A percentile compares a stretch with the other conserved stretches of the same genome.
Conservation (phyloP, 2,113 vertebrate species). For the Rhodinocichla rosea region DNA sequence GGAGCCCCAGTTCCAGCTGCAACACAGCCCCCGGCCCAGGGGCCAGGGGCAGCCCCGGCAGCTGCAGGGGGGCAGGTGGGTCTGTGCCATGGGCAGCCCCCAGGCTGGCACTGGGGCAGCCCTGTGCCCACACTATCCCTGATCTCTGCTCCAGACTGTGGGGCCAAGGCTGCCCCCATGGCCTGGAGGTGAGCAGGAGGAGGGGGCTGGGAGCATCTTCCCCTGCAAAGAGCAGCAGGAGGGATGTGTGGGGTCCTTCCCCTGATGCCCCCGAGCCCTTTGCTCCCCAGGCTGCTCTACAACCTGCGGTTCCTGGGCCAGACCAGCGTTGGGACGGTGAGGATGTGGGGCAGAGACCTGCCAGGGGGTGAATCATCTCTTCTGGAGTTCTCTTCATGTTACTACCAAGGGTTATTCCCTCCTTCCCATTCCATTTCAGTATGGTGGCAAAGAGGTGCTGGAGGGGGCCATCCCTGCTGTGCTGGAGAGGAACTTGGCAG, state of each 20-base stretch:
- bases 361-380: not conserved
- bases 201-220: not conserved
- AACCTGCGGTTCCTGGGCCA: constrained; percentile 74
- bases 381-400: not conserved
- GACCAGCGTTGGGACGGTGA: constrained; percentile 76
- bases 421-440: constrained; percentile 32
- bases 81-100: rapidly evolving
- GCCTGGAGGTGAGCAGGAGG: not conserved
- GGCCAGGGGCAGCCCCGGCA: not conserved
- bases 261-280: not conserved
- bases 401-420: not conserved
- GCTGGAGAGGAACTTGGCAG: constrained; percentile 54
- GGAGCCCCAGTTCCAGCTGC: constrained; percentile 72
- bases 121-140: rapidly evolving
- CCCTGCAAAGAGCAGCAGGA: not conserved
- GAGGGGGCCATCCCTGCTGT: constrained; percentile 70
- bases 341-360: not conserved
- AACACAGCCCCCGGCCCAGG: not conserved
- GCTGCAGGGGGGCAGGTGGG: constrained; percentile 30
- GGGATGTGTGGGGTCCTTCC: not conserved
- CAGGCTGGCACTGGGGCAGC: rapidly evolving
- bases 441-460: constrained; percentile 80
- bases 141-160: not conserved
- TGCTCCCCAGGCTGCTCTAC: constrained; percentile 75
- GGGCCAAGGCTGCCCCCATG: not conserved